Percentiles rank a stretch among this genome's conserved stretches.
Conservation (phyloP, 1,140 invertebrate species). For the Caenorhabditis elegans region WBcel235 BX284606.5:9613501-9614000, state of each 20-base stretch:
- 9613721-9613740: conserved; percentile 13
- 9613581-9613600: conserved; percentile 36
- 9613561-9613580: conserved; percentile 46
- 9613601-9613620: conserved; percentile 48
- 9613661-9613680: conserved; percentile 21
- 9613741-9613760: neutral
- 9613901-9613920: neutral
- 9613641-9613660: conserved; percentile 40
- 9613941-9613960: neutral
- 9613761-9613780: neutral
- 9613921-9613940: conserved; percentile 21
- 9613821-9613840: conserved; percentile 11
- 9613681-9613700: neutral
- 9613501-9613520: too few relatives aligned
- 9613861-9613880: neutral
- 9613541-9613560: too few relatives aligned
- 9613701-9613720: neutral
- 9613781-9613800: neutral
- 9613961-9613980: neutral
- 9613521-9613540: too few relatives aligned
- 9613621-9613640: conserved; percentile 52
- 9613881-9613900: neutral
- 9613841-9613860: neutral
- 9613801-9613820: neutral
- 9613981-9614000: neutral